Conservation (phyloP, 1,140 invertebrate genomes). For the Hyles vespertilio region DNA sequence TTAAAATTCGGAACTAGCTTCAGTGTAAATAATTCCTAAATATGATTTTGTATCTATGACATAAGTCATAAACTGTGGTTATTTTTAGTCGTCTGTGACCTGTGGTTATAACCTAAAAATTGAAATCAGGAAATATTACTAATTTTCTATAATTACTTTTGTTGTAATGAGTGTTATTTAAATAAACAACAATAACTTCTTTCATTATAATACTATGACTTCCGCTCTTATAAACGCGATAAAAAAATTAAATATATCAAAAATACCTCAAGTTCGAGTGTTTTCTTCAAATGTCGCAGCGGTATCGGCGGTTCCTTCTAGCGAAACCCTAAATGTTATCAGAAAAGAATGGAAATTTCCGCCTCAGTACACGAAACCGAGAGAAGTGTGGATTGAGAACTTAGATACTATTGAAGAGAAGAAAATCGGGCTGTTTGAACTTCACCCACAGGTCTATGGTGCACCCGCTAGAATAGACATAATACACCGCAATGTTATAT, state of each 20-base stretch:
- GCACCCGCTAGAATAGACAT: slow-evolving; percentile 90
- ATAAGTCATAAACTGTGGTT: too few species aligned
- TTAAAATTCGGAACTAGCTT: too few species aligned
- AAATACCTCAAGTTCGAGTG: slow-evolving; percentile 40
- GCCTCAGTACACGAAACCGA: slow-evolving; percentile 76
- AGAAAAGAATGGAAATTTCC: slow-evolving; percentile 69
- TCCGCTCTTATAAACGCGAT: slow-evolving; percentile 53
- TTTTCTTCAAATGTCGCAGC: slow-evolving; percentile 30
- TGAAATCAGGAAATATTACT: too few species aligned
- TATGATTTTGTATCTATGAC: too few species aligned
- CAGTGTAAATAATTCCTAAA: too few species aligned
- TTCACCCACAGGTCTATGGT: slow-evolving; percentile 94
- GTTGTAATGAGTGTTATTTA: too few species aligned
- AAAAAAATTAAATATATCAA: slow-evolving; percentile 47
- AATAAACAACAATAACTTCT: too few species aligned
- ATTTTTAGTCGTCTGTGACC: too few species aligned
- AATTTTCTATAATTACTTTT: too few species aligned
- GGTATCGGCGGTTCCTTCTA: slow-evolving; percentile 20
- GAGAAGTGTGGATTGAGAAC: slow-evolving; percentile 95
- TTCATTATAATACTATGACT: slow-evolving; percentile 29
- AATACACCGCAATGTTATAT: slow-evolving; percentile 90
- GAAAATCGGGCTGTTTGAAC: slow-evolving; percentile 88
- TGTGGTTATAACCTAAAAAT: neutral
- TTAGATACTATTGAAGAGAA: slow-evolving; percentile 86
- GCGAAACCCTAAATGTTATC: slow-evolving; percentile 38